Percentiles rank a stretch among this genome's conserved stretches.
These are phyloP conservation scores for Tupiocoris notatus DNA, from an alignment of 2,888 invertebrate species.

Conservation along the genomic window DNA sequence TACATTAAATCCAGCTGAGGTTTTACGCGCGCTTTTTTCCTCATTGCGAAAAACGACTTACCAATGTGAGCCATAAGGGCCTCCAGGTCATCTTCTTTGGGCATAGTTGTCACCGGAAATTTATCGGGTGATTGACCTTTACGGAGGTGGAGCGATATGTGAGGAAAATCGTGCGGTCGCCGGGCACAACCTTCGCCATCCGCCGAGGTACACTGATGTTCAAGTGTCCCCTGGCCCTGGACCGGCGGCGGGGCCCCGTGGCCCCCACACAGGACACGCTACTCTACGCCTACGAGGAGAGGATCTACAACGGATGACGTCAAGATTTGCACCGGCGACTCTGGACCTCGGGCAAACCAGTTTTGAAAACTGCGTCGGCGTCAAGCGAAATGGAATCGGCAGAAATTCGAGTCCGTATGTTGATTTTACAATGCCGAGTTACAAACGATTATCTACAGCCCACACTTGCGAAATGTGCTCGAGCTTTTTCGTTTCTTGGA, in stretches of 20 bases:
- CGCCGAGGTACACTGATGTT: background rate
- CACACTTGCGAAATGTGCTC: no score
- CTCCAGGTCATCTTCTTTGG: slow-evolving; percentile 57
- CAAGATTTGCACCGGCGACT: background rate
- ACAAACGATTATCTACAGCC: no score
- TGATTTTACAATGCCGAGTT: no score
- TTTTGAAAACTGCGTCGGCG: background rate
- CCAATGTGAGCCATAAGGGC: slow-evolving; percentile 68
- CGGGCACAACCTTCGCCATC: background rate
- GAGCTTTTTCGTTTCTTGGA: no score
- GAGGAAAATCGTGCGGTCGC: background rate
- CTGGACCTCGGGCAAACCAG: background rate
- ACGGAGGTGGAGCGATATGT: background rate
- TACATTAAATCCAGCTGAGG: no score
- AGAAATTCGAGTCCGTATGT: no score
- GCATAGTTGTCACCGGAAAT: background rate
- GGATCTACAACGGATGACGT: background rate
- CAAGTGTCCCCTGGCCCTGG: background rate
- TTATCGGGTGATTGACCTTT: background rate
- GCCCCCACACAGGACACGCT: background rate
- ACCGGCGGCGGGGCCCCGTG: background rate
- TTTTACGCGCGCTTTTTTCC: no score
- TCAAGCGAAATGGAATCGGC: no score
- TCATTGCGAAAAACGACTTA: slow-evolving; percentile 53
- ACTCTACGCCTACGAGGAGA: background rate